These are phyloP conservation scores for Austrolebias charrua DNA, from an alignment of 2,797 vertebrate genomes.

Conservation along the genomic window DNA sequence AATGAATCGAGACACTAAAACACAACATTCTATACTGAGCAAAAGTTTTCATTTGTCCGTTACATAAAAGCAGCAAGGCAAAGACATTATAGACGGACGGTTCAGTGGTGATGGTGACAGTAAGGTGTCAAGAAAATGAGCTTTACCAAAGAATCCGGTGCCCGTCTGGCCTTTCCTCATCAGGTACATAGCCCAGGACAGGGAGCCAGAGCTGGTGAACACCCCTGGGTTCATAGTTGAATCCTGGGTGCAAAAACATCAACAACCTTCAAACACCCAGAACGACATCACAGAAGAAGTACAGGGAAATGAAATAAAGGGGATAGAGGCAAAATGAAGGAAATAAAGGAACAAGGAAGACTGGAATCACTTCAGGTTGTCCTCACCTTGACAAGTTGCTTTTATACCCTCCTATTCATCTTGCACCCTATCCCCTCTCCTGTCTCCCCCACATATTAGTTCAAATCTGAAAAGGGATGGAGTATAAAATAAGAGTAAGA, in stretches of 20 bases:
- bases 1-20: too few relatives aligned
- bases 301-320: background rate
- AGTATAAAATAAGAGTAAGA: slow-evolving; percentile 18
- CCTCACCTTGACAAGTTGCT: slow-evolving; percentile 47
- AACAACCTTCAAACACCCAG: slow-evolving; percentile 22
- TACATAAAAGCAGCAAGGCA: too few relatives aligned
- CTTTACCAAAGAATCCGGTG: slow-evolving; percentile 76
- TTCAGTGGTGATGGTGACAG: background rate
- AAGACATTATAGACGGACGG: background rate
- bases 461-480: slow-evolving; percentile 62
- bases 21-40: too few relatives aligned
- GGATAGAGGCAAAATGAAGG: too few relatives aligned
- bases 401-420: slow-evolving; percentile 67
- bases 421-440: slow-evolving; percentile 9
- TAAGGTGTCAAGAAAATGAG: slow-evolving; percentile 30
- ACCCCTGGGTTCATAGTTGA: slow-evolving; percentile 75
- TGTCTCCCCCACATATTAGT: slow-evolving; percentile 68
- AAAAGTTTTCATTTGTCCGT: too few relatives aligned
- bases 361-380: slow-evolving; percentile 12
- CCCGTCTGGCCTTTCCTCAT: slow-evolving; percentile 78
- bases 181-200: slow-evolving; percentile 83
- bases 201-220: slow-evolving; percentile 68
- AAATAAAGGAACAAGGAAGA: background rate
- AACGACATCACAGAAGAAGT: slow-evolving; percentile 2
- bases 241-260: slow-evolving; percentile 31